These are phyloP conservation scores for Sesia bembeciformis DNA, from an alignment of 2,888 invertebrate genomes.

Conservation along the genomic window DNA sequence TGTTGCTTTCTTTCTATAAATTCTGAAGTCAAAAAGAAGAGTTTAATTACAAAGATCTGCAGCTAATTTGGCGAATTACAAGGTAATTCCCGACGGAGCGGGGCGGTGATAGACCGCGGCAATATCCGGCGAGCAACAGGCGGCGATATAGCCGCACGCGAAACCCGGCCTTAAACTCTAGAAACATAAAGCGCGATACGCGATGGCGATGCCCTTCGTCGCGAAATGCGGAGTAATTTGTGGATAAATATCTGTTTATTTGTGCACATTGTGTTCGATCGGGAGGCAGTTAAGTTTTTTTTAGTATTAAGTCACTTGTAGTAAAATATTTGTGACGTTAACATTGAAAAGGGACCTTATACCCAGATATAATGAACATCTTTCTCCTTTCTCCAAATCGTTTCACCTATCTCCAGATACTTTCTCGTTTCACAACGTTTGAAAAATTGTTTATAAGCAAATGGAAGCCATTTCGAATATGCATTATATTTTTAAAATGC, in stretches of 20 bases:
- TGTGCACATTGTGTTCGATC: not conserved
- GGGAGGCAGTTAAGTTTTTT: slow-evolving; percentile 4
- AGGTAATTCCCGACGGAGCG: slow-evolving; percentile 54
- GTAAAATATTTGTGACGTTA: too few species aligned
- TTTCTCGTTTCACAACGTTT: too few species aligned
- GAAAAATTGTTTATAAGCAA: too few species aligned
- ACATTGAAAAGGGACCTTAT: too few species aligned
- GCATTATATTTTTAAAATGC: too few species aligned
- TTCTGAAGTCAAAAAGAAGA: slow-evolving; percentile 24
- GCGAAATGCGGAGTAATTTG: slow-evolving; percentile 7
- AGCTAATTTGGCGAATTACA: slow-evolving; percentile 67
- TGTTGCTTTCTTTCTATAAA: too few species aligned
- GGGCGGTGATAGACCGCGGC: slow-evolving; percentile 43
- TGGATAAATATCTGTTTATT: slow-evolving; percentile 8
- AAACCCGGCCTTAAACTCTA: slow-evolving; percentile 5
- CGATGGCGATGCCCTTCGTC: not conserved
- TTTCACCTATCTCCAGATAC: too few species aligned
- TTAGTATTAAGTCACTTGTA: slow-evolving; percentile 7
- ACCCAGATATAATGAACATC: too few species aligned
- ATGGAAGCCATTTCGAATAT: too few species aligned
- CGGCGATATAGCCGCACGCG: slow-evolving; percentile 11
- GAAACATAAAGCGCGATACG: not conserved
- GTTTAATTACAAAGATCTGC: slow-evolving; percentile 56
- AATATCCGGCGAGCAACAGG: slow-evolving; percentile 68
- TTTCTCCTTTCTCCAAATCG: too few species aligned